phyloP scores from a whole-genome alignment of 2,888 invertebrate genomes.

The Chrysopilus asiliformis region DNA sequence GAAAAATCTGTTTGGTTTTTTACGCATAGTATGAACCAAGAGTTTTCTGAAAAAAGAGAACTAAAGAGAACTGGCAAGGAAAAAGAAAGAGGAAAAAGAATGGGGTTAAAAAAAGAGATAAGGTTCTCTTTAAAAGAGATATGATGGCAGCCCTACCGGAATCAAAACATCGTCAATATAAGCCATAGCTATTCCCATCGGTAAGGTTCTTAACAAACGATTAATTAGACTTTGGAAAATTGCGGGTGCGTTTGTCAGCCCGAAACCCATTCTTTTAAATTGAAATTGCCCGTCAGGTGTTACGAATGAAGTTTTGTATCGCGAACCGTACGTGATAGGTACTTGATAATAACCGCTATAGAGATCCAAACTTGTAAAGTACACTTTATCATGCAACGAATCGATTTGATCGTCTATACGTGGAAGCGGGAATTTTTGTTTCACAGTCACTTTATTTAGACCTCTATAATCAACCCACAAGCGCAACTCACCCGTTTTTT shows the following conservation, averaged over 20 bases:
- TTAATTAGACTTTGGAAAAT: conserved; percentile 10
- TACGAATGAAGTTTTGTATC: conserved; percentile 18
- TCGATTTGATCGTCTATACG: conserved; percentile 5
- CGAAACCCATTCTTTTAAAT: conserved; percentile 8
- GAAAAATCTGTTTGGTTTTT: too few relatives aligned
- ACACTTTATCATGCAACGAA: conserved; percentile 7
- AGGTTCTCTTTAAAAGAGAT: too few relatives aligned
- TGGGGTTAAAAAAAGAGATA: too few relatives aligned
- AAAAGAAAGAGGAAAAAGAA: too few relatives aligned
- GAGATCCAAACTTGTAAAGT: conserved; percentile 16
- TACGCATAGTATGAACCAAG: too few relatives aligned
- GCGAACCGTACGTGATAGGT: conserved; percentile 15
- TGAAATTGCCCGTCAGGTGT: conserved; percentile 16
- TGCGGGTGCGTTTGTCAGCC: too few relatives aligned
- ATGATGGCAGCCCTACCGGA: too few relatives aligned
- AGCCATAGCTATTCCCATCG: conserved; percentile 10
- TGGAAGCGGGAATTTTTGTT: not conserved
- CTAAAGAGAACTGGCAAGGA: too few relatives aligned
- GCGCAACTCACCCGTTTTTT: not conserved
- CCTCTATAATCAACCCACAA: not conserved
- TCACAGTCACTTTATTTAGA: not conserved
- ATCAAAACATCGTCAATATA: conserved; percentile 17
- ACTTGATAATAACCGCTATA: conserved; percentile 18
- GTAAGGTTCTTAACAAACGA: not conserved
- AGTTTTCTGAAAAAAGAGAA: too few relatives aligned